phyloP scores from a whole-genome alignment of 1,140 invertebrate species.

The Antheraea pernyi region DNA sequence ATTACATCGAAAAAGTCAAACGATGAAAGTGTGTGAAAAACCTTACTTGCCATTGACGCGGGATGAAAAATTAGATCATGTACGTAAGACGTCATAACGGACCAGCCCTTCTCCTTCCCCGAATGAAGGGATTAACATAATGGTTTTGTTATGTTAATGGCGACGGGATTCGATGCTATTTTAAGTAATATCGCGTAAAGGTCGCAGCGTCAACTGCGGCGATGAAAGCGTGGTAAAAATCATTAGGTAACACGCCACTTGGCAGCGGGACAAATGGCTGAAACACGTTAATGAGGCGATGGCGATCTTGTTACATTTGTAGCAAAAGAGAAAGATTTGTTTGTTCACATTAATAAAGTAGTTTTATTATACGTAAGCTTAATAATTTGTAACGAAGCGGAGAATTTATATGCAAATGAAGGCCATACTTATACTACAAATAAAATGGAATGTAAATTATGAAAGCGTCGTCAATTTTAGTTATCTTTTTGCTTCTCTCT shows the following conservation, averaged over 20 bases:
- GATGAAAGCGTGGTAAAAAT: slow-evolving; percentile 22
- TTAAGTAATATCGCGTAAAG: slow-evolving; percentile 15
- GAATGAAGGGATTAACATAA: slow-evolving; percentile 24
- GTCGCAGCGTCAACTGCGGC: slow-evolving; percentile 18
- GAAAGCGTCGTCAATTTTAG: too few relatives aligned
- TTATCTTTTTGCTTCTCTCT: too few relatives aligned
- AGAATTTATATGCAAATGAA: not conserved
- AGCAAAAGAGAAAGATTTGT: slow-evolving; percentile 1
- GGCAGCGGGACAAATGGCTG: slow-evolving; percentile 19
- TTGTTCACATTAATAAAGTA: not conserved
- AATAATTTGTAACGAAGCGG: too few relatives aligned
- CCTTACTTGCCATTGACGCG: not conserved
- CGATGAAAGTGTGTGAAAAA: not conserved
- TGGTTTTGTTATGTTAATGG: slow-evolving; percentile 22
- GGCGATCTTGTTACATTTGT: not conserved
- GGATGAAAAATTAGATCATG: not conserved
- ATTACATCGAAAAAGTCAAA: not conserved
- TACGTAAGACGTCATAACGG: not conserved
- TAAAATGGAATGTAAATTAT: too few relatives aligned
- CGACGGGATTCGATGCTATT: slow-evolving; percentile 15
- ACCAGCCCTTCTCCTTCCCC: not conserved
- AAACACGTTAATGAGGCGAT: slow-evolving; percentile 1
- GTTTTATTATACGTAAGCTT: not conserved
- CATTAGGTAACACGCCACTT: slow-evolving; percentile 19
- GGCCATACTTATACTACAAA: too few relatives aligned